Evolutionary conservation across 92 coral and sea anemone species (phyloP).

Genomic region (Epizoanthus scotinus): DNA sequence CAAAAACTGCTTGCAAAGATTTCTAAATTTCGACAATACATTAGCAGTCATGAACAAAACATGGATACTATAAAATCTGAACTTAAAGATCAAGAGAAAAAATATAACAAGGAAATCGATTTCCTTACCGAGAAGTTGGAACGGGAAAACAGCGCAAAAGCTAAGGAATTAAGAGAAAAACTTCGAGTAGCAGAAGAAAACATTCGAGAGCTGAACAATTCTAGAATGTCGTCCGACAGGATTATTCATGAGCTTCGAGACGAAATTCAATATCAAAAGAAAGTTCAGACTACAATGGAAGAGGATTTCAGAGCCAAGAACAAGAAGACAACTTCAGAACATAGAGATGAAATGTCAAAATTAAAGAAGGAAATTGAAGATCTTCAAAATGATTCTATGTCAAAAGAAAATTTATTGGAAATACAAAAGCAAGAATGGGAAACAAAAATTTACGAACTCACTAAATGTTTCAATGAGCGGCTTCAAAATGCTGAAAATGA

Average conservation of each 20-base stretch:
- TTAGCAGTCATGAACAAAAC: not conserved
- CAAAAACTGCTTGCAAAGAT: not conserved
- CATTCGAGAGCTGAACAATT: not conserved
- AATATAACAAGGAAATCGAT: conserved; percentile 2
- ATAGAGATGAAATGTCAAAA: not conserved
- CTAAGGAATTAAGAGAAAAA: not conserved
- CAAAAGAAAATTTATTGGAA: conserved; percentile 5
- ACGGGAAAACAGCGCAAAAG: not conserved
- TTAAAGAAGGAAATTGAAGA: conserved; percentile 4
- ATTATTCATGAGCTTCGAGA: conserved; percentile 3
- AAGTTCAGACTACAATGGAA: not conserved
- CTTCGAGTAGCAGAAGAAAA: not conserved
- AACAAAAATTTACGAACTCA: conserved; percentile 3
- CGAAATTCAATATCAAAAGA: not conserved
- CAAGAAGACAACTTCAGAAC: not conserved
- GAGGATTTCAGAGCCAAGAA: not conserved
- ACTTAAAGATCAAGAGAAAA: not conserved
- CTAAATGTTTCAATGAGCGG: not conserved
- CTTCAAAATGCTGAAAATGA: conserved; percentile 7
- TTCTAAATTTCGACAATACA: not conserved
- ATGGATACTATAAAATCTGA: not conserved
- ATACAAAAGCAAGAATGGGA: conserved; percentile 33
- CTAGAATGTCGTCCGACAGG: not conserved
- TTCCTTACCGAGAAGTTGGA: not conserved
- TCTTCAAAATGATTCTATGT: conserved; percentile 9